Evolutionary conservation across 2,797 vertebrate genomes (phyloP).

Genomic region (Sternarchorhynchus goeldii): DNA sequence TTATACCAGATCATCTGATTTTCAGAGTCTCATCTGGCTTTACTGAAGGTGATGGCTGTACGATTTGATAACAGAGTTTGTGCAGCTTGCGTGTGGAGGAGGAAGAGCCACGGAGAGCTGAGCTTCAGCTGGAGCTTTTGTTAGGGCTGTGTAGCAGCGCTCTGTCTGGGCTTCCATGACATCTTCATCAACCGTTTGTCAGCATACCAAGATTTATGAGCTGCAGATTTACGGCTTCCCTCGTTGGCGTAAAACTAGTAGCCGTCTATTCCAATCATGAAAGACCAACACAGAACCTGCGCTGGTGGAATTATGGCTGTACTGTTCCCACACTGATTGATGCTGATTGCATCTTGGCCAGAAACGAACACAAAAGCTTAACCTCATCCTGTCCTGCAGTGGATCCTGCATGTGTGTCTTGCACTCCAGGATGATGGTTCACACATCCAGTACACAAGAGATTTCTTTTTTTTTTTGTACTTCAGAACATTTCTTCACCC

Average conservation of each 20-base stretch:
- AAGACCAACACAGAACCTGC: slow-evolving; percentile 37
- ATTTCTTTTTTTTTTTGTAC: too few species aligned
- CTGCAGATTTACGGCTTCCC: slow-evolving; percentile 66
- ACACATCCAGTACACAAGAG: too few species aligned
- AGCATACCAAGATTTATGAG: slow-evolving; percentile 77
- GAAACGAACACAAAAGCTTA: slow-evolving; percentile 29
- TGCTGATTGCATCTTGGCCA: slow-evolving; percentile 45
- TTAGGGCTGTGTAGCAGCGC: slow-evolving; percentile 46
- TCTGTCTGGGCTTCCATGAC: slow-evolving; percentile 75
- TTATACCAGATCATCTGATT: slow-evolving; percentile 50
- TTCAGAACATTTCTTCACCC: too few species aligned
- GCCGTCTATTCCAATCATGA: slow-evolving; percentile 47
- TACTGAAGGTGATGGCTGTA: slow-evolving; percentile 29
- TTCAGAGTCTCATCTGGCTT: slow-evolving; percentile 30
- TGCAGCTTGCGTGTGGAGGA: neutral
- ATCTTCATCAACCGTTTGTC: slow-evolving; percentile 82
- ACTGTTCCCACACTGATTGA: slow-evolving; percentile 45
- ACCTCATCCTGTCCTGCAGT: neutral
- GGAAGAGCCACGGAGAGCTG: slow-evolving; percentile 1
- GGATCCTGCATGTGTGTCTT: neutral
- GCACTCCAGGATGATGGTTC: neutral
- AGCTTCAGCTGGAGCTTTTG: slow-evolving; percentile 35
- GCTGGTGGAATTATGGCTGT: slow-evolving; percentile 36
- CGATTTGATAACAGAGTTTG: slow-evolving; percentile 44
- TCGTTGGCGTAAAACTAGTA: slow-evolving; percentile 57